Percentiles rank a stretch among this genome's conserved stretches.
phyloP scores from a whole-genome alignment of 64 coral and sea anemone species.

The Porites australiensis region DNA sequence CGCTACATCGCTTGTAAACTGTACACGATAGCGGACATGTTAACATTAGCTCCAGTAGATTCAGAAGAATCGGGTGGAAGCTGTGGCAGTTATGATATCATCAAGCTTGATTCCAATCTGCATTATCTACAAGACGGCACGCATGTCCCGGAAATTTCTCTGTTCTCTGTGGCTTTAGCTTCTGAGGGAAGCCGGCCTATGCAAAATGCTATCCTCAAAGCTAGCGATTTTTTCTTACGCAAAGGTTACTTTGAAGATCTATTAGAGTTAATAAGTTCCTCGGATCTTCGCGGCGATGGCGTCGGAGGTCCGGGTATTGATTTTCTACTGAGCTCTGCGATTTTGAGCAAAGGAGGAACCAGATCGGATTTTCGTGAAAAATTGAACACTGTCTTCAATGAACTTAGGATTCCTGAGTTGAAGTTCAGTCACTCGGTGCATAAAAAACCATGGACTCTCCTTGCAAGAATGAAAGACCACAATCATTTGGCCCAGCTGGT shows the following conservation, averaged over 20 bases:
- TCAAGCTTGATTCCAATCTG: constrained; percentile 70
- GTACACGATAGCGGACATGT: constrained; percentile 79
- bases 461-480: constrained; percentile 77
- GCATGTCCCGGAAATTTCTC: constrained; percentile 45
- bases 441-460: constrained; percentile 83
- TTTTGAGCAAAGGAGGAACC: constrained; percentile 78
- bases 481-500: constrained; percentile 75
- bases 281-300: constrained; percentile 67
- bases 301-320: constrained; percentile 59
- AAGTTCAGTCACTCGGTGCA: constrained; percentile 67
- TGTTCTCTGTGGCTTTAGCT: constrained; percentile 77
- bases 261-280: constrained; percentile 80
- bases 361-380: constrained; percentile 5
- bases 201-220: constrained; percentile 74
- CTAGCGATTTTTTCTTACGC: constrained; percentile 76
- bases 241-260: constrained; percentile 85
- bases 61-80: background rate
- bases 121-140: constrained; percentile 23
- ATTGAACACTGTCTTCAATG: constrained; percentile 29
- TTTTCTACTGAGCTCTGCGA: constrained; percentile 84
- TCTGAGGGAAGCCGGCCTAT: constrained; percentile 62
- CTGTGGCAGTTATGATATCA: constrained; percentile 75
- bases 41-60: constrained; percentile 27
- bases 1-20: constrained; percentile 81
- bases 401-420: constrained; percentile 74